Conservation (phyloP, 2,797 vertebrate genomes). For the Caiman crocodilus region DNA sequence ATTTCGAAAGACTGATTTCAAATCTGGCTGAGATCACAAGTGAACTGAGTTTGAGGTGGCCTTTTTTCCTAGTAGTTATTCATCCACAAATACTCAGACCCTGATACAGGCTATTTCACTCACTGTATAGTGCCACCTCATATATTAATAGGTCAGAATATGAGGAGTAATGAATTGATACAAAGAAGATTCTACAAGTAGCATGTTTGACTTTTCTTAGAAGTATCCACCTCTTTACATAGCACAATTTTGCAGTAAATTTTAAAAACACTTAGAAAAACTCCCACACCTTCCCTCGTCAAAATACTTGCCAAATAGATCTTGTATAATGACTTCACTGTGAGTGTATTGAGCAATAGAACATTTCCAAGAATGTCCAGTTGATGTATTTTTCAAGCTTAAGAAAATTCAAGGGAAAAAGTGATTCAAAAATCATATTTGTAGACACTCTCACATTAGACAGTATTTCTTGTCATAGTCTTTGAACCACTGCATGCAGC, state of each 20-base stretch:
- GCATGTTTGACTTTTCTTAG: not conserved
- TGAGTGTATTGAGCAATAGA: slow-evolving; percentile 35
- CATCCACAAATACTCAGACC: not conserved
- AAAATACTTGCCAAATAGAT: slow-evolving; percentile 27
- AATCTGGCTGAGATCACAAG: not conserved
- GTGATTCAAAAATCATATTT: not conserved
- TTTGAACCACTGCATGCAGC: slow-evolving; percentile 47
- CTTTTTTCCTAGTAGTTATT: not conserved
- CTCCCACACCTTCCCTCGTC: not conserved
- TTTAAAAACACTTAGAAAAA: slow-evolving; percentile 10
- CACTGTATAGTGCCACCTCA: not conserved
- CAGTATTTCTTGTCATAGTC: slow-evolving; percentile 13
- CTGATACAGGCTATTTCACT: not conserved
- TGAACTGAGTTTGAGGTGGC: not conserved
- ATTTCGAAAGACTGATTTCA: not conserved
- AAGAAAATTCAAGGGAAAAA: slow-evolving; percentile 52
- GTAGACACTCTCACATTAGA: slow-evolving; percentile 1
- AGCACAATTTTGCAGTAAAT: not conserved
- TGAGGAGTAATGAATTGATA: not conserved
- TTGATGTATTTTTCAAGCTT: not conserved
- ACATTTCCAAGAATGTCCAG: slow-evolving; percentile 14
- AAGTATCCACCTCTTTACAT: not conserved
- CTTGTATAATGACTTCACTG: slow-evolving; percentile 39
- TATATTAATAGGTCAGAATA: not conserved
- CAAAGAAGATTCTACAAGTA: not conserved